Percentiles rank a stretch among this genome's conserved stretches.
These are phyloP conservation scores for Sorex fumeus DNA, from an alignment of 2,113 vertebrate genomes.

Conservation along the genomic window DNA sequence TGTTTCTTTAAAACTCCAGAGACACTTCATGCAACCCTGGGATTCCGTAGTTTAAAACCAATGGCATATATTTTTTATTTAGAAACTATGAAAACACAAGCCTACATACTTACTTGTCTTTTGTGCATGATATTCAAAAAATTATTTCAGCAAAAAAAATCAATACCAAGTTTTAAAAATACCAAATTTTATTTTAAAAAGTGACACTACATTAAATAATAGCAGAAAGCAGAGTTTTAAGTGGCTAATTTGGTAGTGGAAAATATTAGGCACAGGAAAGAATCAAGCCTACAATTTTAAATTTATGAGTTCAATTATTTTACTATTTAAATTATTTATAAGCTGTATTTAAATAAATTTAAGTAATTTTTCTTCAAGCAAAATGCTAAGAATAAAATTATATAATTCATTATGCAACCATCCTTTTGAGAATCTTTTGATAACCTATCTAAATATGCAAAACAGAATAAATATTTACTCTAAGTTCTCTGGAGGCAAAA, in stretches of 20 bases:
- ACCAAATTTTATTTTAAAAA: slow-evolving; percentile 23
- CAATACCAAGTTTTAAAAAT: slow-evolving; percentile 60
- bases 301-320: slow-evolving; percentile 69
- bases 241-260: slow-evolving; percentile 42
- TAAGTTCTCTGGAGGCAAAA: slow-evolving; percentile 71
- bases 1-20: slow-evolving; percentile 43
- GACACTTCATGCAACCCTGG: slow-evolving; percentile 38
- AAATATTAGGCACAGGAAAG: slow-evolving; percentile 54
- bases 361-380: slow-evolving; percentile 70
- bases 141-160: slow-evolving; percentile 63
- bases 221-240: slow-evolving; percentile 25
- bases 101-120: slow-evolving; percentile 38
- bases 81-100: slow-evolving; percentile 12
- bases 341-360: slow-evolving; percentile 76
- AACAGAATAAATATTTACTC: slow-evolving; percentile 69
- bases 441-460: slow-evolving; percentile 70
- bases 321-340: slow-evolving; percentile 74
- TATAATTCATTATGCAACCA: slow-evolving; percentile 72
- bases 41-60: slow-evolving; percentile 30
- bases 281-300: slow-evolving; percentile 59
- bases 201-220: slow-evolving; percentile 40
- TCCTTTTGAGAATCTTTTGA: slow-evolving; percentile 68
- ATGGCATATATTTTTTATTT: slow-evolving; percentile 31
- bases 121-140: slow-evolving; percentile 52
- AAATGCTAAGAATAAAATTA: slow-evolving; percentile 69